Evolutionary conservation across 2,797 vertebrate species (phyloP).

Genomic region (Galagoides demidoff): DNA sequence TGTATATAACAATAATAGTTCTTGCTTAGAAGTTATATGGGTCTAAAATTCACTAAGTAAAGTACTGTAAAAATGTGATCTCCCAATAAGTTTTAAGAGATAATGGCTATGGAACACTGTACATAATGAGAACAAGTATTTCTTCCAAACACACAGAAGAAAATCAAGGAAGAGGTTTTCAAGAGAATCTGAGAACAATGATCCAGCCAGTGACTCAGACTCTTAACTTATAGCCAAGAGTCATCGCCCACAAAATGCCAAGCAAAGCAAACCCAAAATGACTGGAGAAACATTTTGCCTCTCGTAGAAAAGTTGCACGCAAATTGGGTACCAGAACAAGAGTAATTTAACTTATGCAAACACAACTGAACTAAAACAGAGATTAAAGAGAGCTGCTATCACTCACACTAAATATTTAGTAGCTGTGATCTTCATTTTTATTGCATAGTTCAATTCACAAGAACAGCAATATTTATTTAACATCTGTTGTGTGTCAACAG

Average conservation of each 20-base stretch:
- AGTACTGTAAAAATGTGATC: neutral
- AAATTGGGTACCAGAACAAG: neutral
- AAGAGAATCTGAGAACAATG: neutral
- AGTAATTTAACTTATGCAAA: neutral
- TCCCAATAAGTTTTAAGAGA: neutral
- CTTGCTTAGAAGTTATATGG: neutral
- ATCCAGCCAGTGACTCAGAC: neutral
- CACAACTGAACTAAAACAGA: neutral
- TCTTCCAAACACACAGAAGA: neutral
- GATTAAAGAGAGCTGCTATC: neutral
- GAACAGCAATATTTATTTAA: constrained; percentile 47
- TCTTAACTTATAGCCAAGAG: neutral
- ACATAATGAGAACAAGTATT: neutral
- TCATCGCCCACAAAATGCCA: neutral
- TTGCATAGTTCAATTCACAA: neutral
- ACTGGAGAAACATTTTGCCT: neutral
- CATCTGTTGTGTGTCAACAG: constrained; percentile 35
- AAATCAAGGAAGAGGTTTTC: neutral
- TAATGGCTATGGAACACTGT: neutral
- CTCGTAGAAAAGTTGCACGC: neutral
- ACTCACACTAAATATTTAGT: constrained; percentile 18
- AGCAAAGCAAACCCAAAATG: neutral
- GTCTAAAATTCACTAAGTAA: neutral
- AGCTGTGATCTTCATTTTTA: constrained; percentile 13
- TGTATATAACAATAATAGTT: neutral